phyloP scores from a whole-genome alignment of 2,888 invertebrate species.

The Eilema griseolum region DNA sequence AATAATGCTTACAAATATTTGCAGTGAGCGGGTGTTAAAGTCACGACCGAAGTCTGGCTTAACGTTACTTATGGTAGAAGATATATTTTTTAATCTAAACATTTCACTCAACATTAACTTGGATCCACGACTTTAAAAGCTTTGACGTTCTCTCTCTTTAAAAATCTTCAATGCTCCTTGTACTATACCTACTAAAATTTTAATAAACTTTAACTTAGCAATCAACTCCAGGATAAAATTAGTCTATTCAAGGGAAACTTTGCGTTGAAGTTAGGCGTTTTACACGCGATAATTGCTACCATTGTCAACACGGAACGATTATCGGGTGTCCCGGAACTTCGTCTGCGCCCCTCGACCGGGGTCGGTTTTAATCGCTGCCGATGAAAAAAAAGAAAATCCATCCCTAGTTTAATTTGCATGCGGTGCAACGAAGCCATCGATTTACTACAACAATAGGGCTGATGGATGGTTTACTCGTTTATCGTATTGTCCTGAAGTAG shows the following conservation, averaged over 20 bases:
- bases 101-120: not conserved
- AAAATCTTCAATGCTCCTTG: slow-evolving; percentile 14
- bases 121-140: slow-evolving; percentile 32
- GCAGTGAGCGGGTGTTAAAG: too few species aligned
- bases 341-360: slow-evolving; percentile 48
- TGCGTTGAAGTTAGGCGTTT: slow-evolving; percentile 53
- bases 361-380: slow-evolving; percentile 57
- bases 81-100: too few species aligned
- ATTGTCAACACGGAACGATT: slow-evolving; percentile 69
- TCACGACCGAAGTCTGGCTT: too few species aligned
- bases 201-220: slow-evolving; percentile 34
- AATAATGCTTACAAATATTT: too few species aligned
- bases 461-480: slow-evolving; percentile 45
- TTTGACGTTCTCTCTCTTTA: slow-evolving; percentile 44
- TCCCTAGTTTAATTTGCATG: slow-evolving; percentile 68
- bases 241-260: slow-evolving; percentile 15
- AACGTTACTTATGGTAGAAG: too few species aligned
- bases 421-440: slow-evolving; percentile 59
- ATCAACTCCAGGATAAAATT: slow-evolving; percentile 24
- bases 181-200: slow-evolving; percentile 32
- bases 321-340: slow-evolving; percentile 55
- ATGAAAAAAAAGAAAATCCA: slow-evolving; percentile 62
- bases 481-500: slow-evolving; percentile 41
- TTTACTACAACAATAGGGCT: slow-evolving; percentile 63
- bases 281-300: slow-evolving; percentile 61